A percentile compares a stretch with the other conserved stretches of the same genome.
Conservation (phyloP, 2,888 invertebrate genomes). For the Tachina fera region DNA sequence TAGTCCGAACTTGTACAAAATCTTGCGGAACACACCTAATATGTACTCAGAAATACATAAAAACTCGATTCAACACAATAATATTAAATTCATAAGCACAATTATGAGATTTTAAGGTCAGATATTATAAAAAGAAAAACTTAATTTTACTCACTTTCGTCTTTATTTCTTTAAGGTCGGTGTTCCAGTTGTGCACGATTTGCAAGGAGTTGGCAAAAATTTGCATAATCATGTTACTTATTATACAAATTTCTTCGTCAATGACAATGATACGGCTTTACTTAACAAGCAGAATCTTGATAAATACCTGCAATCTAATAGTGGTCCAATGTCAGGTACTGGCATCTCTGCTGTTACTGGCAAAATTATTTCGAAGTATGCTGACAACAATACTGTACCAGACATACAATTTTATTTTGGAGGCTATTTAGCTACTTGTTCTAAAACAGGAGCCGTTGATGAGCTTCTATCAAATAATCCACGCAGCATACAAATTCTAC, state of each 20-base stretch:
- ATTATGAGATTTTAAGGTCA: too few species aligned
- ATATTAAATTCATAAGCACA: too few species aligned
- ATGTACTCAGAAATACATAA: too few species aligned
- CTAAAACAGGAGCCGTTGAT: slow-evolving; percentile 88
- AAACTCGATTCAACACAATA: too few species aligned
- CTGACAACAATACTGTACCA: slow-evolving; percentile 89
- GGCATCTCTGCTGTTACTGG: slow-evolving; percentile 94
- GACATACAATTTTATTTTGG: slow-evolving; percentile 95
- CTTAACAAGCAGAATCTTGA: slow-evolving; percentile 96
- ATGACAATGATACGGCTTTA: slow-evolving; percentile 92
- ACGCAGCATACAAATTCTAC: slow-evolving; percentile 89
- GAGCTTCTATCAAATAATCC: slow-evolving; percentile 88
- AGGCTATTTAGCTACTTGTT: slow-evolving; percentile 93
- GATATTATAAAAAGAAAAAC: too few species aligned
- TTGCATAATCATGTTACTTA: slow-evolving; percentile 93
- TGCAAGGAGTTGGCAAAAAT: slow-evolving; percentile 92
- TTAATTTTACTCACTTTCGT: background rate
- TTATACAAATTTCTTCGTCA: slow-evolving; percentile 90
- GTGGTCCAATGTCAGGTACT: slow-evolving; percentile 94
- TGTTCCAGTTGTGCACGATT: slow-evolving; percentile 87
- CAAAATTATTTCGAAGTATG: slow-evolving; percentile 91
- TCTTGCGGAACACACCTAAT: too few species aligned
- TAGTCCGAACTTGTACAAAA: too few species aligned
- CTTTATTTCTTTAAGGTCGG: slow-evolving; percentile 82
- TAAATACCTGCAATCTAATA: slow-evolving; percentile 91